Evolutionary conservation across 2,113 vertebrate species (phyloP), one percentile per base, ranked within the genome.

Genomic region (Hydropotes inermis): DNA sequence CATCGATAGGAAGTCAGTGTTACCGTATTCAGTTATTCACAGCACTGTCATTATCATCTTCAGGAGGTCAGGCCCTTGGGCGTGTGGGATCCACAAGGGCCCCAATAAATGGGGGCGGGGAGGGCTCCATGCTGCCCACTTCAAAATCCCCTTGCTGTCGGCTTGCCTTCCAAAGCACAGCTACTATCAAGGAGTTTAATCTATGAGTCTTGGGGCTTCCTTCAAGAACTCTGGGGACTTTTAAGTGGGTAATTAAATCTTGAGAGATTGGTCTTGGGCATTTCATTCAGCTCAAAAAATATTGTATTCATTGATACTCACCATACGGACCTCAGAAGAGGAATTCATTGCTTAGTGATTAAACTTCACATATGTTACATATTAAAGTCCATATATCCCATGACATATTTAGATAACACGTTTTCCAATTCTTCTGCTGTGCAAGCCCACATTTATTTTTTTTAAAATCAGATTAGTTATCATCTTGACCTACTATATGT

Each of bases 341-440:
- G 95, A 97, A 95, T 97, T 96, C 97, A 94, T 90, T 98, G 96
- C 97, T 98, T 96, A 97, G 96, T 96, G 93, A 98, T 98, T 97
- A 97, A 97, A 95, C 83, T 87, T 97, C 98, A 98, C 98, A 98
- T 98, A 96, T 98, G 98, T 98, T 98, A 95, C 83, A 97, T 79
- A 97, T 97, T 98, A 98, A 95, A 97, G 95, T 86, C 96, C 97
- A 96, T 98, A 97, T 98, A 97, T 70, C 47, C 95, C 52, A 84
- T 97, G 97, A 98, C 98, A 98, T 98, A 98, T 98, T 98, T 97
- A 98, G 97, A 98, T 96, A 97, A 97, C 97, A 98, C 97, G 58
- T 98, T 98, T 98, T 87, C 91, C 83, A 98, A 97, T 98, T 97
- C 94, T 91, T 97, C 79, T 93, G 47, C 89, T 96, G 43, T 58